phyloP scores from a whole-genome alignment of 2,888 invertebrate genomes.

The Caenorhabditis sp. region DNA sequence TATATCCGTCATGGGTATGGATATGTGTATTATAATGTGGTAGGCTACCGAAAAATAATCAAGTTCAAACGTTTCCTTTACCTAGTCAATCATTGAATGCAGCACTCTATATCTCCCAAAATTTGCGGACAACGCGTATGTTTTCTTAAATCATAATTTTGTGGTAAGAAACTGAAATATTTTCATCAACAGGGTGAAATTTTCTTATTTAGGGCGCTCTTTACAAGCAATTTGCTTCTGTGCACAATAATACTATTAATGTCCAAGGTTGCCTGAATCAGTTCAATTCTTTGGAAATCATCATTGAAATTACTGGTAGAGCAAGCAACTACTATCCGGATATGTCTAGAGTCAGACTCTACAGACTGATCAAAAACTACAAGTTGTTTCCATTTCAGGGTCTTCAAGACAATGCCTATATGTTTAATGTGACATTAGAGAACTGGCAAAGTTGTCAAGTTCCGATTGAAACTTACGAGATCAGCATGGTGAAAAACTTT shows the following conservation, averaged over 20 bases:
- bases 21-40: slow-evolving; percentile 60
- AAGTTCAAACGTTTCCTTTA: no score
- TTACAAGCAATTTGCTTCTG: slow-evolving; percentile 36
- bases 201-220: slow-evolving; percentile 41
- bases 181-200: neutral
- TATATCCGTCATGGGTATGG: slow-evolving; percentile 57
- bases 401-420: slow-evolving; percentile 48
- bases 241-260: slow-evolving; percentile 58
- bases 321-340: slow-evolving; percentile 40
- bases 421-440: slow-evolving; percentile 51
- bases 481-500: slow-evolving; percentile 30
- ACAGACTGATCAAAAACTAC: neutral
- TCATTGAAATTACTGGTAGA: slow-evolving; percentile 57
- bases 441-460: slow-evolving; percentile 58
- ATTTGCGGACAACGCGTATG: slow-evolving; percentile 57
- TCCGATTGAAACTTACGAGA: slow-evolving; percentile 51
- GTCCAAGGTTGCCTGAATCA: slow-evolving; percentile 54
- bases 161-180: slow-evolving; percentile 12
- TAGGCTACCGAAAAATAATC: no score
- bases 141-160: slow-evolving; percentile 54
- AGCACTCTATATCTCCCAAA: slow-evolving; percentile 46
- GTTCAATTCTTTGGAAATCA: slow-evolving; percentile 50
- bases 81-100: slow-evolving; percentile 57
- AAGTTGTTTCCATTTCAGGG: no score
- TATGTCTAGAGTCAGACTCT: slow-evolving; percentile 36